These are phyloP conservation scores for Vidua macroura DNA, from an alignment of 2,113 vertebrate species.

Conservation along the genomic window DNA sequence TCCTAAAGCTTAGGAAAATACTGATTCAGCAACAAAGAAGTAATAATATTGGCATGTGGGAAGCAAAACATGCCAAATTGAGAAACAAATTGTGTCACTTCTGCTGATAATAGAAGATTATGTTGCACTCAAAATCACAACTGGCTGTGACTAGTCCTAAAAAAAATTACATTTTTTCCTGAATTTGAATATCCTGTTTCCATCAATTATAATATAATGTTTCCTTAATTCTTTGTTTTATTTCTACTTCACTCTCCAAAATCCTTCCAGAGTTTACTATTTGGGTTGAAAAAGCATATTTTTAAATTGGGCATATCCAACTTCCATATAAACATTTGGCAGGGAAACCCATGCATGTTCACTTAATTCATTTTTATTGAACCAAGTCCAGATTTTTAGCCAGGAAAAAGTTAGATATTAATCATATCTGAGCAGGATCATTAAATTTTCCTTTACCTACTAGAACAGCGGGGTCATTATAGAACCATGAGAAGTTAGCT, in stretches of 20 bases:
- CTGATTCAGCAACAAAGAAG: background rate
- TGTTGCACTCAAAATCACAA: background rate
- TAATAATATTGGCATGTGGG: background rate
- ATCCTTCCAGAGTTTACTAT: slow-evolving; percentile 61
- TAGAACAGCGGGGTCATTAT: slow-evolving; percentile 66
- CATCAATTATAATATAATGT: slow-evolving; percentile 52
- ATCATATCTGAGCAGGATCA: slow-evolving; percentile 68
- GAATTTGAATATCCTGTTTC: slow-evolving; percentile 25
- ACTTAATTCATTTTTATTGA: slow-evolving; percentile 76
- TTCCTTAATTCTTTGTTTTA: slow-evolving; percentile 55
- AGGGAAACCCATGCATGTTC: slow-evolving; percentile 64
- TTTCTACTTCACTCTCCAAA: slow-evolving; percentile 44
- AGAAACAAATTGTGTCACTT: slow-evolving; percentile 8
- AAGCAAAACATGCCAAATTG: slow-evolving; percentile 5
- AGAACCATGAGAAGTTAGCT: slow-evolving; percentile 70
- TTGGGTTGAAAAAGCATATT: slow-evolving; percentile 65
- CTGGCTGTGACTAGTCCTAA: background rate
- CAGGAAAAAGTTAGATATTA: slow-evolving; percentile 70
- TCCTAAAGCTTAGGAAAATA: background rate
- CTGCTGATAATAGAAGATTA: background rate
- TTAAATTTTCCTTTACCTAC: slow-evolving; percentile 74
- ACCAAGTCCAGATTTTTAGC: slow-evolving; percentile 70
- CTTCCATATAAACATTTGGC: slow-evolving; percentile 65
- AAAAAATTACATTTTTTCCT: background rate
- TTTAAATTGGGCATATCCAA: slow-evolving; percentile 67